Evolutionary conservation across 2,113 vertebrate genomes (phyloP).

Genomic region (Kobus ellipsiprymnus): DNA sequence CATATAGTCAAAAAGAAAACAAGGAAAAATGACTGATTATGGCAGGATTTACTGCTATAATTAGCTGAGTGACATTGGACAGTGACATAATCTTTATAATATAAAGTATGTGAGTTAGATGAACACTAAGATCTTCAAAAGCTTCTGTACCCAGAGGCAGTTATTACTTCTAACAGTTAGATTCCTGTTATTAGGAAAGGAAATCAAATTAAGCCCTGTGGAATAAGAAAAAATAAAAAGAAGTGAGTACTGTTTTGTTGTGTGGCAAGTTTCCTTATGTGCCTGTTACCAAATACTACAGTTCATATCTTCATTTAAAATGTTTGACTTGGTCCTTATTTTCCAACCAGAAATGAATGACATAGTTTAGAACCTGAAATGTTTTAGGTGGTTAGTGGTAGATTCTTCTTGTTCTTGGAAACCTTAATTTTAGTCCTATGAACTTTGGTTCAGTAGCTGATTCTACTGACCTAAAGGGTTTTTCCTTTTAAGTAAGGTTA

Average conservation of each 20-base stretch:
- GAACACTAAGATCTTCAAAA: neutral
- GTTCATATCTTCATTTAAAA: neutral
- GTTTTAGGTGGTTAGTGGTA: neutral
- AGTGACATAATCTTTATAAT: neutral
- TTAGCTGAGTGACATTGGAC: neutral
- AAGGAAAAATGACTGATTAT: neutral
- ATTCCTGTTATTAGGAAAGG: neutral
- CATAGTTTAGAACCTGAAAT: neutral
- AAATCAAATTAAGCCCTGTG: neutral
- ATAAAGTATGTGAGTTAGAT: neutral
- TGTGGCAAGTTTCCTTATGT: neutral
- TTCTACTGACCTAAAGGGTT: neutral
- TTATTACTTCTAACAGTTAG: neutral
- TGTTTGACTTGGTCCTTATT: neutral
- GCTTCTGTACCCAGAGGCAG: neutral
- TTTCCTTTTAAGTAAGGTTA: neutral
- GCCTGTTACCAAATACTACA: neutral
- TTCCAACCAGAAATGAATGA: neutral
- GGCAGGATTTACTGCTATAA: neutral
- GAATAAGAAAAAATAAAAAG: neutral
- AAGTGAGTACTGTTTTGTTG: neutral
- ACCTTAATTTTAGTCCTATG: neutral
- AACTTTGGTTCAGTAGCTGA: neutral
- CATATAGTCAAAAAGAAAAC: neutral
- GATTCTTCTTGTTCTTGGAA: neutral